Evolutionary conservation across 2,888 invertebrate genomes (phyloP).

Genomic region (Trachelus tabidus): DNA sequence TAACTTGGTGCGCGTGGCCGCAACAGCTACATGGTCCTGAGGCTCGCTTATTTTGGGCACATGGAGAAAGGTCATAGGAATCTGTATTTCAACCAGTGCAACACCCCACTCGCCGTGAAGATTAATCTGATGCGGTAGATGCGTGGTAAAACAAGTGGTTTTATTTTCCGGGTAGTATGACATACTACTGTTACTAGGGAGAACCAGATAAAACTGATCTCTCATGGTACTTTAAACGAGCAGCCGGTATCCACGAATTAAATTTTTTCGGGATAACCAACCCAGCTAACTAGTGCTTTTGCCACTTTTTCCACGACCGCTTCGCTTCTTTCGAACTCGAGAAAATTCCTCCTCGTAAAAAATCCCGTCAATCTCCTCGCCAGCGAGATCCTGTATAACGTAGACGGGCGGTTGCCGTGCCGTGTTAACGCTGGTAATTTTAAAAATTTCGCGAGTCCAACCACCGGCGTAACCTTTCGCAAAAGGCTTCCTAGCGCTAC

Average conservation of each 20-base stretch:
- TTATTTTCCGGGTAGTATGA: constrained; percentile 40
- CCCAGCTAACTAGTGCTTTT: constrained; percentile 25
- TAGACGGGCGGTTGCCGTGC: constrained; percentile 34
- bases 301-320: constrained; percentile 21
- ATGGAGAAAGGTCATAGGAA: no score
- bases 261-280: constrained; percentile 34
- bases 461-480: not conserved
- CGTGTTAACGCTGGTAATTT: fast-evolving
- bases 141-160: constrained; percentile 37
- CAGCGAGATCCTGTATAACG: constrained; percentile 31
- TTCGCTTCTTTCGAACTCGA: constrained; percentile 25
- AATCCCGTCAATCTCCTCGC: constrained; percentile 33
- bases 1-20: no score
- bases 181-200: constrained; percentile 40
- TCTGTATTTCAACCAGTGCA: no score
- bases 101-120: no score
- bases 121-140: constrained; percentile 26
- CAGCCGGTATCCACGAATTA: constrained; percentile 38
- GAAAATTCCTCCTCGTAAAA: constrained; percentile 14
- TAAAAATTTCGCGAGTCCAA: not conserved
- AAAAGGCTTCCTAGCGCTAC: constrained; percentile 26
- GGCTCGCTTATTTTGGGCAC: no score
- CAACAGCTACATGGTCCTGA: no score
- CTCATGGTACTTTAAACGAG: not conserved
- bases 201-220: constrained; percentile 37